These are phyloP conservation scores for Malthinus seriepunctatus DNA, from an alignment of 2,888 invertebrate genomes.

Conservation along the genomic window DNA sequence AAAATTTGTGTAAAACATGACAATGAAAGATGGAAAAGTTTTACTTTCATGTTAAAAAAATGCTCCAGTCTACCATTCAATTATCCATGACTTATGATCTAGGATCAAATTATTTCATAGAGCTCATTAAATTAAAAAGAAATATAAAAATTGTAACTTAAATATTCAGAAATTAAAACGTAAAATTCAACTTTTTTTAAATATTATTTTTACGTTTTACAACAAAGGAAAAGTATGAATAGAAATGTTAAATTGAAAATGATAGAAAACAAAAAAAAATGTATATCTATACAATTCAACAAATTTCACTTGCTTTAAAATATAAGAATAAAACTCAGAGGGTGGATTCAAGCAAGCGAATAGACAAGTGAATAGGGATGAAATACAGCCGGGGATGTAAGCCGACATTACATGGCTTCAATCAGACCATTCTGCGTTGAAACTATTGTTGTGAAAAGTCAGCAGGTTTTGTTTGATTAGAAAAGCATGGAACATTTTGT, in stretches of 20 bases:
- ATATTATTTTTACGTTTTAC: too few species aligned
- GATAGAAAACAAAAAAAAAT: not conserved
- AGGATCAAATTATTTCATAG: too few species aligned
- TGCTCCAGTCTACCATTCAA: too few species aligned
- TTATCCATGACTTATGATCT: too few species aligned
- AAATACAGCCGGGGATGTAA: constrained; percentile 34
- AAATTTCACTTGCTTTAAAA: constrained; percentile 30
- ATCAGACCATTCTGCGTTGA: constrained; percentile 45
- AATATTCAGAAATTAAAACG: too few species aligned
- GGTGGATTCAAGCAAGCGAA: constrained; percentile 29
- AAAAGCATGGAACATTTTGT: constrained; percentile 50
- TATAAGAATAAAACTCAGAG: constrained; percentile 23
- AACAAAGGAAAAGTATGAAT: too few species aligned
- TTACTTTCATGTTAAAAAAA: too few species aligned
- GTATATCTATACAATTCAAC: not conserved
- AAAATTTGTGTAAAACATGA: too few species aligned
- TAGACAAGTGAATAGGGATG: constrained; percentile 33
- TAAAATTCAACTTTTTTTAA: too few species aligned
- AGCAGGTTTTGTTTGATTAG: constrained; percentile 55
- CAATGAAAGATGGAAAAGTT: too few species aligned
- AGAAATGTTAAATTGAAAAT: not conserved
- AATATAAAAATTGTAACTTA: too few species aligned
- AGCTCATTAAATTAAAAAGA: too few species aligned
- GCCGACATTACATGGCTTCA: constrained; percentile 50
- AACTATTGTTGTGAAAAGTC: constrained; percentile 53